A percentile compares a stretch with the other conserved stretches of the same genome.
phyloP scores from a whole-genome alignment of 2,113 vertebrate genomes.

The Melierax canorus region DNA sequence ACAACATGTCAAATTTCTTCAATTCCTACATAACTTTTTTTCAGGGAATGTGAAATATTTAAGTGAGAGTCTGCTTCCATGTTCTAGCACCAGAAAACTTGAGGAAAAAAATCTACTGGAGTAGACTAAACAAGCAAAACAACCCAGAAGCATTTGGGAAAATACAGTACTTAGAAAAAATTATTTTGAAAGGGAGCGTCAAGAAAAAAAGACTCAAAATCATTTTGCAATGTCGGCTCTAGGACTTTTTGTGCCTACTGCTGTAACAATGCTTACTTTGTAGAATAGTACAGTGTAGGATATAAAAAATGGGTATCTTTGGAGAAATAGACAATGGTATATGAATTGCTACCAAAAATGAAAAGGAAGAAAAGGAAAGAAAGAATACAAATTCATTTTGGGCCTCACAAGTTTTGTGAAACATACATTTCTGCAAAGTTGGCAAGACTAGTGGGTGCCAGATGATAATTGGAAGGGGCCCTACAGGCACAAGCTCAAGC shows the following conservation, averaged over 20 bases:
- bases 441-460: slow-evolving; percentile 75
- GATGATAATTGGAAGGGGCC: slow-evolving; percentile 70
- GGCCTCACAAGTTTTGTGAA: slow-evolving; percentile 64
- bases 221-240: background rate
- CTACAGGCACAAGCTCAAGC: slow-evolving; percentile 65
- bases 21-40: background rate
- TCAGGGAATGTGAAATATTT: background rate
- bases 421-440: slow-evolving; percentile 65
- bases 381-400: slow-evolving; percentile 2
- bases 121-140: background rate
- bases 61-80: background rate
- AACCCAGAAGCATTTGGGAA: background rate
- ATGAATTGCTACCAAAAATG: slow-evolving; percentile 30
- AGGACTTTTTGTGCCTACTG: background rate
- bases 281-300: background rate
- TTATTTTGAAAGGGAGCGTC: background rate
- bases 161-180: background rate
- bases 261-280: background rate
- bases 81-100: background rate
- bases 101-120: background rate
- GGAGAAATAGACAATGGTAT: slow-evolving; percentile 35
- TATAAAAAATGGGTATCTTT: slow-evolving; percentile 26
- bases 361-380: background rate
- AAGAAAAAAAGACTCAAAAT: background rate
- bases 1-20: background rate